Evolutionary conservation across 1,140 invertebrate genomes (phyloP).

Genomic region (Bombyx mandarina): DNA sequence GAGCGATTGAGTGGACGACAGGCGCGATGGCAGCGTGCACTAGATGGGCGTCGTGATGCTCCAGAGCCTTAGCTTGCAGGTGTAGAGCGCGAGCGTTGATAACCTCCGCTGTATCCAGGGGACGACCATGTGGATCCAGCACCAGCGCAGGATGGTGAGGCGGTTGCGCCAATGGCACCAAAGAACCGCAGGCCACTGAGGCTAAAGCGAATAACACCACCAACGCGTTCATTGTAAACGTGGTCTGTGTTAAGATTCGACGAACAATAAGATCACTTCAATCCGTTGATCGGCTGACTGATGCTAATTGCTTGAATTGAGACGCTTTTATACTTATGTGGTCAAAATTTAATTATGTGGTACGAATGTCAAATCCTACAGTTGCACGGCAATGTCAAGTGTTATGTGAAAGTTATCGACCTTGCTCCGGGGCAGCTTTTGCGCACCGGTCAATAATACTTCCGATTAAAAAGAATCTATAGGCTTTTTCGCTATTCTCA

Average conservation of each 20-base stretch:
- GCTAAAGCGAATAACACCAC: constrained; percentile 66
- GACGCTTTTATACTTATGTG: constrained; percentile 26
- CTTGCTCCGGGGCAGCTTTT: constrained; percentile 32
- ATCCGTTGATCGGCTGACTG: constrained; percentile 24
- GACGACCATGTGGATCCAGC: constrained; percentile 46
- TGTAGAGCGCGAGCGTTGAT: constrained; percentile 63
- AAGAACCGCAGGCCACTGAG: constrained; percentile 26
- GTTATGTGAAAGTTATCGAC: constrained; percentile 42
- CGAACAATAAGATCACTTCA: constrained; percentile 25
- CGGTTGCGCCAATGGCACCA: constrained; percentile 31
- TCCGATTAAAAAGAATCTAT: constrained; percentile 3
- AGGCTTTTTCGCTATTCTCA: too few relatives aligned
- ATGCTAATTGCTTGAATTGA: constrained; percentile 14
- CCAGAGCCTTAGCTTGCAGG: constrained; percentile 57
- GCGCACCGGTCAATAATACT: constrained; percentile 11
- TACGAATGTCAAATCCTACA: constrained; percentile 10
- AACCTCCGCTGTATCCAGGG: constrained; percentile 63
- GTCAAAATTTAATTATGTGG: constrained; percentile 27
- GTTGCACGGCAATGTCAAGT: constrained; percentile 41
- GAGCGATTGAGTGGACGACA: constrained; percentile 17
- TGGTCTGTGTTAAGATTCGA: constrained; percentile 25
- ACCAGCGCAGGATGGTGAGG: constrained; percentile 36
- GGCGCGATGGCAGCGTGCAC: constrained; percentile 27
- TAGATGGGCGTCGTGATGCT: constrained; percentile 27
- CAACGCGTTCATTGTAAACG: constrained; percentile 61